Conservation (phyloP, 2,888 invertebrate genomes). For the Carabus problematicus region DNA sequence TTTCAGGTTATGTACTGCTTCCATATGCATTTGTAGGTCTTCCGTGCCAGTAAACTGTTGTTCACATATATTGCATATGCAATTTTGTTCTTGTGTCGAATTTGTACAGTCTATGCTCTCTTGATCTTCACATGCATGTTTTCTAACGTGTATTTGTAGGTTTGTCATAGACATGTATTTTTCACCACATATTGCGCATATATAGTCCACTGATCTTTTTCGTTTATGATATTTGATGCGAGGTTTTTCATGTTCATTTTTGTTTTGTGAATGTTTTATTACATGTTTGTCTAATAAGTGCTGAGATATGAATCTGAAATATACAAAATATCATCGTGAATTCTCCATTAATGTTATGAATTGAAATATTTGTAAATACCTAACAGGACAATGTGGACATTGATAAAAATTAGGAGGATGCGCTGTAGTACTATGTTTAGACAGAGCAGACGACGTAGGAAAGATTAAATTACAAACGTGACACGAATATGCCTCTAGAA, state of each 20-base stretch:
- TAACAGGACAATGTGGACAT: slow-evolving; percentile 26
- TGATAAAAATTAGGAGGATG: slow-evolving; percentile 34
- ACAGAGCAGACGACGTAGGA: slow-evolving; percentile 16
- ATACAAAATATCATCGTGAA: not conserved
- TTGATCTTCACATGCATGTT: slow-evolving; percentile 33
- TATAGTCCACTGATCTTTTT: slow-evolving; percentile 14
- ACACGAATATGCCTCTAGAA: slow-evolving; percentile 13
- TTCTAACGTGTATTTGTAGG: slow-evolving; percentile 24
- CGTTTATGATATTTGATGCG: not conserved
- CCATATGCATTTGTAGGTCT: slow-evolving; percentile 26
- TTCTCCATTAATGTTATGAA: not conserved
- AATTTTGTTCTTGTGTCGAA: not conserved
- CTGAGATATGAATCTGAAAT: slow-evolving; percentile 26
- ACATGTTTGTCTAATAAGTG: slow-evolving; percentile 27
- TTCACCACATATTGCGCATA: slow-evolving; percentile 33
- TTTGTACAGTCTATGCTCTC: slow-evolving; percentile 45
- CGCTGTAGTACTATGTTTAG: slow-evolving; percentile 21
- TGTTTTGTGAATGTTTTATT: slow-evolving; percentile 12
- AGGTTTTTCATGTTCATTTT: not conserved
- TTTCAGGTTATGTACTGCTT: slow-evolving; percentile 27
- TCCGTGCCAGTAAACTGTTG: slow-evolving; percentile 1
- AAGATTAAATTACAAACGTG: slow-evolving; percentile 27
- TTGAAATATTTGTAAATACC: not conserved
- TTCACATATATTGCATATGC: slow-evolving; percentile 26
- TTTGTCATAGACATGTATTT: slow-evolving; percentile 9